phyloP scores from a whole-genome alignment of 2,888 invertebrate species.

The Pasiphila rectangulata region DNA sequence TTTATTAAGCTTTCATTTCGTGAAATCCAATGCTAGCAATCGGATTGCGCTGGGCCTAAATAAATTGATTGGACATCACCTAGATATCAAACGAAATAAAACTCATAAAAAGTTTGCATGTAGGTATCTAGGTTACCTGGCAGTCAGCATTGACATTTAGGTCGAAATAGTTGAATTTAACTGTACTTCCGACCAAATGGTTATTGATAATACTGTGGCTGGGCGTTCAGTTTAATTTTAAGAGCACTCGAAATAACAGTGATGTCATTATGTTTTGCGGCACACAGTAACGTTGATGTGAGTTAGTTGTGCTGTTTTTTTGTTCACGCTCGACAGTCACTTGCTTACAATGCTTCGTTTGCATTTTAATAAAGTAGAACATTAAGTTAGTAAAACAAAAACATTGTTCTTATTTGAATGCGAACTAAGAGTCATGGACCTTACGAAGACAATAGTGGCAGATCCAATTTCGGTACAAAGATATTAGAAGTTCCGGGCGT shows the following conservation, averaged over 20 bases:
- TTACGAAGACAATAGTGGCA: conserved; percentile 15
- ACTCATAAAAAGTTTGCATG: conserved; percentile 21
- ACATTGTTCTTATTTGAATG: conserved; percentile 16
- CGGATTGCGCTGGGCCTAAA: not conserved
- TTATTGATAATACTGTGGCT: conserved; percentile 53
- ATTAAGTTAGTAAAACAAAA: conserved; percentile 9
- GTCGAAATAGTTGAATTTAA: conserved; percentile 61
- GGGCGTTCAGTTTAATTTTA: conserved; percentile 42
- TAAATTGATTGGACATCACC: not conserved
- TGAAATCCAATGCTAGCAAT: not conserved
- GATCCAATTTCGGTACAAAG: conserved; percentile 20
- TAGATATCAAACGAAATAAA: not conserved
- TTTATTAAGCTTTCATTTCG: not conserved
- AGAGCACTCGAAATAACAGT: conserved; percentile 50
- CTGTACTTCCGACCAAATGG: conserved; percentile 56
- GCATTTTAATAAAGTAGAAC: conserved; percentile 45
- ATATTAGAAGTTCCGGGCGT: not conserved
- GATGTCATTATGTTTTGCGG: conserved; percentile 72
- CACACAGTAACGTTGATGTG: conserved; percentile 56
- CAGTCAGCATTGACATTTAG: conserved; percentile 46
- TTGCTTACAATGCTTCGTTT: conserved; percentile 53
- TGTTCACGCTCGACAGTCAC: conserved; percentile 59
- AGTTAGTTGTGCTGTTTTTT: conserved; percentile 68
- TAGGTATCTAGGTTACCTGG: conserved; percentile 28
- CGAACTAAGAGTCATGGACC: conserved; percentile 26